phyloP scores from a whole-genome alignment of 2,797 vertebrate genomes.

The Mormyrops attenuatus region DNA sequence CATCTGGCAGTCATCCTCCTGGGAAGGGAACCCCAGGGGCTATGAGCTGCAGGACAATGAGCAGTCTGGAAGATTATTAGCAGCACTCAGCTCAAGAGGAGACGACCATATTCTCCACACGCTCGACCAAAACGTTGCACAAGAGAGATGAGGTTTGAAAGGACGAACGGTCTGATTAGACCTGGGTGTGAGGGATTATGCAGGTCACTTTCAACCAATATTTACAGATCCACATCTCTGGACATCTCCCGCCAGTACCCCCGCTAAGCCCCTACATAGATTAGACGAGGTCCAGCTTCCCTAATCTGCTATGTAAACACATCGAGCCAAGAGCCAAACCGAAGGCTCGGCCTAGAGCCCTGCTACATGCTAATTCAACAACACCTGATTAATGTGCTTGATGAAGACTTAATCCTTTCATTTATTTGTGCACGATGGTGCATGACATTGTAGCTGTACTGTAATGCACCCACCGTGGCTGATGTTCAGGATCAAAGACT shows the following conservation, averaged over 20 bases:
- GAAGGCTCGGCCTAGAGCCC: constrained; percentile 36
- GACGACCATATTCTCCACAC: constrained; percentile 47
- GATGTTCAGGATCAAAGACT: constrained; percentile 3
- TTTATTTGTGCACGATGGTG: constrained; percentile 35
- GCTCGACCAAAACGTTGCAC: constrained; percentile 43
- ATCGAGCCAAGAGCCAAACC: constrained; percentile 45
- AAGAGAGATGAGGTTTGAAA: constrained; percentile 47
- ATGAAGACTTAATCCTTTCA: constrained; percentile 28
- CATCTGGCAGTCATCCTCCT: constrained; percentile 1
- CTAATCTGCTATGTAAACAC: constrained; percentile 70
- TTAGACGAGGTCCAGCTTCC: constrained; percentile 48
- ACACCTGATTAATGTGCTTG: constrained; percentile 36
- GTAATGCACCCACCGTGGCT: neutral
- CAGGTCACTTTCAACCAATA: constrained; percentile 64
- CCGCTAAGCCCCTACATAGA: constrained; percentile 50
- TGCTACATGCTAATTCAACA: constrained; percentile 34
- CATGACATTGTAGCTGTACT: constrained; percentile 17
- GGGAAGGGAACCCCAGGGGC: neutral
- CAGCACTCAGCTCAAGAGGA: neutral
- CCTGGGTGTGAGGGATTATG: constrained; percentile 54
- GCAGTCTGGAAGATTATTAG: neutral
- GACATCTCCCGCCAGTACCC: constrained; percentile 32
- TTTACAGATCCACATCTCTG: constrained; percentile 59
- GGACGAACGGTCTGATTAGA: constrained; percentile 64
- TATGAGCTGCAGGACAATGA: neutral